Evolutionary conservation across 1,140 invertebrate species (phyloP), one percentile per base, ranked within the genome.

Genomic region (Lanistes nyassanus): DNA sequence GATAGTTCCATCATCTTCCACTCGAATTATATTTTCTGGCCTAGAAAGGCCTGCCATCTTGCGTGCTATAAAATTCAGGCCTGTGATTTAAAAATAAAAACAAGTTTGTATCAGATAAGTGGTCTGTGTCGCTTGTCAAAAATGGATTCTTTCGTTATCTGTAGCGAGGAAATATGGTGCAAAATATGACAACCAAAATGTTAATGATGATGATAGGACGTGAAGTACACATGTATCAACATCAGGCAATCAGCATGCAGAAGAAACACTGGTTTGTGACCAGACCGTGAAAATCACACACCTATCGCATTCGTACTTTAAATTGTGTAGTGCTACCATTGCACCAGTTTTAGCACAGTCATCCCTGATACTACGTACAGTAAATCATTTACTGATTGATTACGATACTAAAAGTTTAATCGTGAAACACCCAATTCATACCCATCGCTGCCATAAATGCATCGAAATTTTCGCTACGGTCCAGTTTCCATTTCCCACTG

Each of bases 391-490:
- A 53, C 23, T 53, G 51, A 13, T 53, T 11, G 13, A 13, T 53
- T 53, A 23, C 13, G 23, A 53, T 13, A 53, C 51, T 53, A 60
- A 26, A 26, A 3, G 2, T n/a, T 3, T 60, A n/a, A n/a, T 5
- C 9, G n/a, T 31, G n/a, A 11, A 68, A 56, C 37, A n/a, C 31
- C 21, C n/a, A 47, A 29, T 19, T 60, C 76, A 76, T 79, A 86
- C 84, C 84, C 34, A 84, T 75, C 78, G 80, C 82, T 51, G 75
- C 65, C 36, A 85, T 71, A 56, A 84, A 85, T 62, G 78, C 82
- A 21, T 85, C 82, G 55, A 85, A 84, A 56, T 82, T 81, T 79
- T 85, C 84, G 73, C 82, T 84, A 65, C 80, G 74, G 51, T 84
- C 81, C 19, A 84, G 53, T 53, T 85, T 85, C 84, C 84, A 85